Base-by-base conservation (phyloP, 2,888 invertebrate species). In the Tetragonisca angustula region DNA sequence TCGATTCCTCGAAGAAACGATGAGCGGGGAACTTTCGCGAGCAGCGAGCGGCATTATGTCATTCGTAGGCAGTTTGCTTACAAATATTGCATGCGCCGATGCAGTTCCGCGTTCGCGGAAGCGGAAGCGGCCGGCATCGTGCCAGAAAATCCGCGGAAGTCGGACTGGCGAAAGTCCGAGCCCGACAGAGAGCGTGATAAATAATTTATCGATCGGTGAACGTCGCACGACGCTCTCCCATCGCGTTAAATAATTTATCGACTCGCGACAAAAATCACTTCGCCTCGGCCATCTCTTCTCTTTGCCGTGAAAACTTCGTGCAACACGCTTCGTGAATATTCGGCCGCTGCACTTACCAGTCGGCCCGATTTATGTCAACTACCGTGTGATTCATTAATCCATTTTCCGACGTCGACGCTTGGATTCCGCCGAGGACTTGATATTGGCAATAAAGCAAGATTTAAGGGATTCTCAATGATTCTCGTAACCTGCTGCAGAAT, bases 121-220 rank as follows among this genome's bases (percentile, higher is more conserved):
- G 61, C 36, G 52, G 56, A 61, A 61, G 17, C 61, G 24, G 19
- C 4, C 52, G 52, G 59, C 43, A 70, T 32, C 67, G 68, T 70
- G 78, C 68, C 70, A 78, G 76, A 62, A 70, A 77, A 83, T 75
- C 65, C 64, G 19, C 73, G 61, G 70, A 74, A 54, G 71, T 54
- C 54, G 61, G 50, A 52, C 70, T 65, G 68, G 83, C 76, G 83
- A 86, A 89, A 89, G 83, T 88, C 77, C 19, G 49, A 74, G 17
- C 27, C 52, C 59, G 43, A 15, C 75, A 70, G 72, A 62, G 80
- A 69, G 68, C 52, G 54, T 24, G 70, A 79, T 89, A 88, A 89
- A 81, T 89, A 83, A 88, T 89, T 88, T 84, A 89, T 81, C 82
- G 84, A 78, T 76, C 62, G 69, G 19, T 13, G 21, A 56, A 19